Base-by-base conservation (phyloP, 1,140 invertebrate genomes). In the Anastatus disparis region DNA sequence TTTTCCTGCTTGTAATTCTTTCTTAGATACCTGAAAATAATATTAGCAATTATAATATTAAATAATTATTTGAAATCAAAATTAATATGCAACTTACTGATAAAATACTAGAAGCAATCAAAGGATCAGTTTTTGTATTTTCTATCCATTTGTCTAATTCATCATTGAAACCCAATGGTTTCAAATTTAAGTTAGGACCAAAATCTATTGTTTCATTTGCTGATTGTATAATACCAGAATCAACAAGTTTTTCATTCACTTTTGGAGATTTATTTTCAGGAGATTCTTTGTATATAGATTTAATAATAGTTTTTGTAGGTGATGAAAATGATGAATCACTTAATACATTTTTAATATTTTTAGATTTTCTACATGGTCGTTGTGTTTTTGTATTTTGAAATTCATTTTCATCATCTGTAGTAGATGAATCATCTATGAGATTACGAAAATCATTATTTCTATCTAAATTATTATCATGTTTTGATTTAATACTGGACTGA, bases 1-100 rank as follows among this genome's bases (percentile, higher is more conserved):
- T 27, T 62, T 76, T 48, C 73, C 75, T 17, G 77, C 58, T 42
- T 74, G 56, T 13, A 85, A 68, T 35, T 81, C 70, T 24, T 77
- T 59, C 46, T 77, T 78, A 15, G 70, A 73, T 15, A n/a, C 26
- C 83, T 84, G 53, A 38, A 46, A 27, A 27, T 44, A 15, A 20
- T 31, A 56, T 56, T 12, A 10, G 15, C 26, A 48, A 10, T 62
- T 46, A 46, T 22, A 22, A 26, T 15, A 46, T 40, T 38, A 46
- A 2, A 35, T n/a, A 8, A 8, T 7, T 62, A 59, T 59, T 40
- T 59, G n/a, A n/a, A n/a, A n/a, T n/a, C n/a, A n/a, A 35, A 31
- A 31, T 56, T 12, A 31, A 56, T 35, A 56, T 10, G 29, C 3
- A 48, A 58, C 22, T 56, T 65, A 59, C 61, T 0, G 26, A 2